These are phyloP conservation scores for Erebia aethiops DNA, from an alignment of 2,888 invertebrate species.

Conservation along the genomic window DNA sequence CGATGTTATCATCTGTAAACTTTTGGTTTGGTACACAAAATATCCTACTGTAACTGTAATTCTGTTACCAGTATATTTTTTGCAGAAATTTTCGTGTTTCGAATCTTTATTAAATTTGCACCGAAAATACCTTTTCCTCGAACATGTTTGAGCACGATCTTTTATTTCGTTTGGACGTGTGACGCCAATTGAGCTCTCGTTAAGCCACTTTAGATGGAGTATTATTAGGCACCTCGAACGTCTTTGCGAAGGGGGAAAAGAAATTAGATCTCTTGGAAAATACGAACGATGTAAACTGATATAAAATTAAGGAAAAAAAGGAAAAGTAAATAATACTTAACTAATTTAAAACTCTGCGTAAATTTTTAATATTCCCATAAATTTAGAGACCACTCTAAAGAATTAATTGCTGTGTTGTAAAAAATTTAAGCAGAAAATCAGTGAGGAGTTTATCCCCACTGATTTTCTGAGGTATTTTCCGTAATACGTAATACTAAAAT, in stretches of 20 bases:
- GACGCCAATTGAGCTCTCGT: conserved; percentile 11
- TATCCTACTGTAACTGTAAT: not conserved
- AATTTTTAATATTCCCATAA: too few relatives aligned
- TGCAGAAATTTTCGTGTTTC: not conserved
- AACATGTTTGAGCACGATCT: conserved; percentile 1
- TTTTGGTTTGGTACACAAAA: not conserved
- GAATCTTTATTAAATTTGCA: conserved; percentile 13
- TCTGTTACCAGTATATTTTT: conserved; percentile 1
- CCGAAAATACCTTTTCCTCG: conserved; percentile 4
- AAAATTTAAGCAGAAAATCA: too few relatives aligned
- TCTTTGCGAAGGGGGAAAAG: not conserved
- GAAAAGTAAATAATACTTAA: too few relatives aligned
- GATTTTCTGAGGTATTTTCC: too few relatives aligned
- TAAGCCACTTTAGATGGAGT: conserved; percentile 12
- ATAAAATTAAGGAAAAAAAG: not conserved
- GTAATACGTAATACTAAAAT: too few relatives aligned
- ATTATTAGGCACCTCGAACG: conserved; percentile 11
- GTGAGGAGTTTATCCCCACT: too few relatives aligned
- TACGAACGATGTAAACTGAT: not conserved
- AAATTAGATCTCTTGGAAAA: conserved; percentile 7
- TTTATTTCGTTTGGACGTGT: conserved; percentile 10
- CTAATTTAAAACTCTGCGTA: too few relatives aligned
- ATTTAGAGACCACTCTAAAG: too few relatives aligned
- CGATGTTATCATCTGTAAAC: not conserved
- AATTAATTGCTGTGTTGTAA: too few relatives aligned